Evolutionary conservation across 2,888 invertebrate genomes (phyloP), one percentile per base, ranked within the genome.

Genomic region (Chromoteleia sp.): DNA sequence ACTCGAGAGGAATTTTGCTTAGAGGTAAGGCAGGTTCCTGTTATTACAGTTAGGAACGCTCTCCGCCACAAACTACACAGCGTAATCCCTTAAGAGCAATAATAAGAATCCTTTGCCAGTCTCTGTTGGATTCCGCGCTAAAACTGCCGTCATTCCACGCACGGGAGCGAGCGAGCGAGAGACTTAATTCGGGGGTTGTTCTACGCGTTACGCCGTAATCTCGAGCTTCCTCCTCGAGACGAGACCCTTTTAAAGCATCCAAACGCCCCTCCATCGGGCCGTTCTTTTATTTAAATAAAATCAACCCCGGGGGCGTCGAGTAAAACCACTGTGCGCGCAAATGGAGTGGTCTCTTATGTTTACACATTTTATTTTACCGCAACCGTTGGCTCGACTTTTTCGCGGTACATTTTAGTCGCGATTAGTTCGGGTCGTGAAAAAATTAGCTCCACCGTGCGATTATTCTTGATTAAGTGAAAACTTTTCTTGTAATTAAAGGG

Each of bases 51-150:
- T 88, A 85, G 86, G 86, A 87, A 84, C 84, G 85, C 84, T 85
- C 85, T 86, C 86, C 80, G 85, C 88, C 88, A 81, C 88, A 88
- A 89, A 89, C 90, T 89, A 88, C 85, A 85, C 85, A 86, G 86
- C 83, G 86, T 90, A 91, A 91, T 91, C 91, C 89, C 91, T 90
- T 89, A 91, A 91, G 91, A 91, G 89, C 90, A 91, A 91, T 91
- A 91, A 90, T 90, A 90, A 89, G 90, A 90, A 90, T 90, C 90
- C 89, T 90, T 89, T 89, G 87, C 85, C 86, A 70, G 84, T 82
- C 81, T 82, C 81, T 59, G 78, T 82, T 82, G 84, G 73, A 84
- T 82, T 84, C 68, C 74, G 74, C 67, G 81, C 81, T 81, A 82
- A 84, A 84, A 84, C 82, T 84, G 82, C 78, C 81, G 74, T 79